A percentile compares a stretch with the other conserved stretches of the same genome.
Conservation (phyloP, 2,888 invertebrate genomes). For the Byasa hedistus region DNA sequence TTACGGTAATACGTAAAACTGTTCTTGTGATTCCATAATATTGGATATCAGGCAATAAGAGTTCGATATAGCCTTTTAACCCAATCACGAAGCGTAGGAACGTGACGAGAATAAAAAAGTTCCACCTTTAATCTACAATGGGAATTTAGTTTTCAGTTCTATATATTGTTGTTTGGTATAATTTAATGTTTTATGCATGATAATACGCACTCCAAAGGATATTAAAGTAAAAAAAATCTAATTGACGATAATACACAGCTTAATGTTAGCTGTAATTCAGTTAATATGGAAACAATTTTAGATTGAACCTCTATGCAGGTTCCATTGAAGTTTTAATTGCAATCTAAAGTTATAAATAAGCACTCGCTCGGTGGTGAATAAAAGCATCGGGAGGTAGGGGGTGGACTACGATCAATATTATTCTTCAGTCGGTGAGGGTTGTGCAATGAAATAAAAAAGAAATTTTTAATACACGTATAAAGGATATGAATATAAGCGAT, state of each 20-base stretch:
- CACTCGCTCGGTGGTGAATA: neutral
- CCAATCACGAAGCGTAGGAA: too few relatives aligned
- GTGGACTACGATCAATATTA: neutral
- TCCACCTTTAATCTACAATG: too few relatives aligned
- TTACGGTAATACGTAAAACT: neutral
- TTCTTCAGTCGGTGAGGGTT: neutral
- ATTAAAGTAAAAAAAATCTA: neutral
- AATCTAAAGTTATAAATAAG: neutral
- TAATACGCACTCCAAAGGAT: too few relatives aligned
- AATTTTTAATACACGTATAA: neutral
- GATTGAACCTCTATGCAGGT: neutral
- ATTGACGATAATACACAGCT: neutral
- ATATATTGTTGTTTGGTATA: too few relatives aligned
- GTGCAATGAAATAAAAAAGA: neutral
- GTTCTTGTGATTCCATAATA: neutral
- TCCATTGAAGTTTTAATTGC: neutral
- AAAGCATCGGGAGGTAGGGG: neutral
- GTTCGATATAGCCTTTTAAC: neutral
- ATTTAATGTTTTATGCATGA: too few relatives aligned
- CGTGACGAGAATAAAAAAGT: too few relatives aligned
- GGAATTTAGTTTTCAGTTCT: too few relatives aligned
- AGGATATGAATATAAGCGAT: too few relatives aligned
- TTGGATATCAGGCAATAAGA: neutral
- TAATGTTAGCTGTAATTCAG: neutral
- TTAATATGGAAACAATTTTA: neutral